These are phyloP conservation scores for Numenius phaeopus DNA, from an alignment of 2,797 vertebrate genomes.

Conservation along the genomic window DNA sequence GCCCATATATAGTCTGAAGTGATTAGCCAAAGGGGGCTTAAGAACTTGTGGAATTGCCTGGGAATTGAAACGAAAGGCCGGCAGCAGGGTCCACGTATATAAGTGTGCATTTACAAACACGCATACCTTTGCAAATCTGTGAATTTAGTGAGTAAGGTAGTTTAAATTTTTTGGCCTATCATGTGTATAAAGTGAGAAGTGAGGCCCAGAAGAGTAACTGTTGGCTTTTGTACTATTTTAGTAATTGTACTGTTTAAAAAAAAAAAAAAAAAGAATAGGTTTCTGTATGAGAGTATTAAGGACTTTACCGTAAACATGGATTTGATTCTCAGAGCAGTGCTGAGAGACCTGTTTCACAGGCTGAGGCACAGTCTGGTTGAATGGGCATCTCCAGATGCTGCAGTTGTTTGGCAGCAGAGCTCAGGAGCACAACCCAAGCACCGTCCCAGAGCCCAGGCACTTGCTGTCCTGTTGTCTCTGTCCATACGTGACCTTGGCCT, in stretches of 20 bases:
- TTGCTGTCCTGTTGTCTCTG: neutral
- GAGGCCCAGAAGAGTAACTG: neutral
- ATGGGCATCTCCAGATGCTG: neutral
- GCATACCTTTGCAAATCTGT: neutral
- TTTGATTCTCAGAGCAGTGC: neutral
- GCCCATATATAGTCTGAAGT: neutral
- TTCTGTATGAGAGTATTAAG: neutral
- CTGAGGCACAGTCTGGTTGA: neutral
- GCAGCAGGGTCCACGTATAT: fast-evolving
- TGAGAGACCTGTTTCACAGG: neutral
- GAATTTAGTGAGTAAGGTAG: neutral
- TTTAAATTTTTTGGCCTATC: neutral
- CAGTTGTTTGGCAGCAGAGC: neutral
- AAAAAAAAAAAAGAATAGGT: neutral
- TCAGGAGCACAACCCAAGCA: neutral
- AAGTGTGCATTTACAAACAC: neutral
- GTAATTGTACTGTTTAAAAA: neutral
- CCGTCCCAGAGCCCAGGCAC: neutral
- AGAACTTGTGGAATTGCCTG: neutral
- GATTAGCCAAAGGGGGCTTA: neutral
- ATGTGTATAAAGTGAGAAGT: neutral
- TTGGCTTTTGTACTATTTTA: neutral
- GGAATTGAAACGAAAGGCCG: neutral
- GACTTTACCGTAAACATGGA: neutral
- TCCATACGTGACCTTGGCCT: neutral